Conservation (phyloP, 2,888 invertebrate species). For the Linnaemya vulpina region DNA sequence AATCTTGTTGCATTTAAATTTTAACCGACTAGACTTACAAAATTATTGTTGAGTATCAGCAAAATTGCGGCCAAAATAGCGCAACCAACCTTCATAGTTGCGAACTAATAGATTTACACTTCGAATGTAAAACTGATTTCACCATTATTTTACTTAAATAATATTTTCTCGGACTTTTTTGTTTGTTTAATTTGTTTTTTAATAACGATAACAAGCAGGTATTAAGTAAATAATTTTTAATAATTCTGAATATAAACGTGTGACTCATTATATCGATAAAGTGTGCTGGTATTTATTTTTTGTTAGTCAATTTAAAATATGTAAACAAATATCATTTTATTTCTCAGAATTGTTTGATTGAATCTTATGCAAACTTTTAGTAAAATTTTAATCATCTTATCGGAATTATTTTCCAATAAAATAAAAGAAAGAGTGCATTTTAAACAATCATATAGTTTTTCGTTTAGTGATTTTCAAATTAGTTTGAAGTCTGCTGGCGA, state of each 20-base stretch:
- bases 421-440: no score
- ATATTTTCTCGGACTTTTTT: not conserved
- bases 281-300: not conserved
- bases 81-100: slow-evolving; percentile 36
- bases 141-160: not conserved
- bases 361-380: no score
- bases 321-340: no score
- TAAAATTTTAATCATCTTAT: no score
- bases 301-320: no score
- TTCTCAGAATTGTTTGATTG: no score
- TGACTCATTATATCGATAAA: not conserved
- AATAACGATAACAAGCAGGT: not conserved
- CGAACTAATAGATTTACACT: not conserved
- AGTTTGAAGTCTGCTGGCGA: no score
- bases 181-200: not conserved
- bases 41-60: slow-evolving; percentile 15
- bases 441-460: no score
- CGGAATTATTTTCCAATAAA: no score
- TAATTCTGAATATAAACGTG: not conserved
- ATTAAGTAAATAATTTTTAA: not conserved
- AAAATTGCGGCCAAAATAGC: slow-evolving; percentile 3
- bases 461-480: no score
- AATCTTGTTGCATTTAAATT: not conserved
- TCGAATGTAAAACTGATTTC: not conserved
- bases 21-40: not conserved